Percentiles rank a stretch among this genome's conserved stretches.
These are phyloP conservation scores for Anastrepha obliqua DNA, from an alignment of 1,140 invertebrate species.

Conservation along the genomic window DNA sequence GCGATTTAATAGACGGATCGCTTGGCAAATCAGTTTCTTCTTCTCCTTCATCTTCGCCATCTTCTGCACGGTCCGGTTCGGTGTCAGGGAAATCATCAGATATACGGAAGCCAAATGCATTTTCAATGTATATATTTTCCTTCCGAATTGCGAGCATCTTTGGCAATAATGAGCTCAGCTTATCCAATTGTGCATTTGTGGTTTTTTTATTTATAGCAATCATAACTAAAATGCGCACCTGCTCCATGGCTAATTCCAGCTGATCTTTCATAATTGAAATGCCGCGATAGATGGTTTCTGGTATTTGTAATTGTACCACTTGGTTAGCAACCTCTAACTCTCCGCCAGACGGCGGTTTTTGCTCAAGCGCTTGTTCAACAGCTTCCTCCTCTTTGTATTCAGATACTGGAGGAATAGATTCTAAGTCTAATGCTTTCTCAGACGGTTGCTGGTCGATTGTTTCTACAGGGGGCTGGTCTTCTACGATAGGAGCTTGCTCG, in stretches of 20 bases:
- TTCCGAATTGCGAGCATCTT: constrained; percentile 62
- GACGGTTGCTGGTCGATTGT: neutral
- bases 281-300: neutral
- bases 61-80: neutral
- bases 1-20: constrained; percentile 12
- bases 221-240: constrained; percentile 66
- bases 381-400: neutral
- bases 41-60: constrained; percentile 45
- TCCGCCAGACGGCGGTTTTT: constrained; percentile 3
- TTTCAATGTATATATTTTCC: constrained; percentile 54
- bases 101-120: neutral
- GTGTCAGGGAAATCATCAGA: neutral
- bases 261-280: constrained; percentile 61
- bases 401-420: neutral
- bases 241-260: constrained; percentile 66
- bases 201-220: constrained; percentile 65
- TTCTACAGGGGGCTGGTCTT: neutral
- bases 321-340: neutral
- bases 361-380: neutral
- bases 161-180: constrained; percentile 60
- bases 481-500: neutral
- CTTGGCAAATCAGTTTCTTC: constrained; percentile 50
- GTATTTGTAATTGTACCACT: neutral
- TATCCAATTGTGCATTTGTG: constrained; percentile 59
- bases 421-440: neutral